Percentiles rank a stretch among this genome's conserved stretches.
These are phyloP conservation scores for Pocillopora grandis DNA, from an alignment of 92 coral and sea anemone species.

Conservation along the genomic window DNA sequence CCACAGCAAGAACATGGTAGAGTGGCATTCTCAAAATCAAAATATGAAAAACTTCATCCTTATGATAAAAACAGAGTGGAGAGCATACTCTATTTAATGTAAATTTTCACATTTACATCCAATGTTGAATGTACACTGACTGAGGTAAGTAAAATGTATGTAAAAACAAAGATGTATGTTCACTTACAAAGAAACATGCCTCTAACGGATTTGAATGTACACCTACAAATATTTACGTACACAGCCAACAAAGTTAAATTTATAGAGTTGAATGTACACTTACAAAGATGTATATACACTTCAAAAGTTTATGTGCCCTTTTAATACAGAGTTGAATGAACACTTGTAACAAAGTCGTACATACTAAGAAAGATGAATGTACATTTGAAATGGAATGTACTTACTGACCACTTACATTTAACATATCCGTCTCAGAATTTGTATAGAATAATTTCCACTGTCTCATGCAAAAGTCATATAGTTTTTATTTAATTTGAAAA, in stretches of 20 bases:
- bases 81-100: no score
- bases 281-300: no score
- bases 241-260: not conserved
- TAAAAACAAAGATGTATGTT: not conserved
- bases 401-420: no score
- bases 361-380: not conserved
- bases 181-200: not conserved
- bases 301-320: not conserved
- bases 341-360: slow-evolving; percentile 3
- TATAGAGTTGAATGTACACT: not conserved
- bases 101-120: not conserved
- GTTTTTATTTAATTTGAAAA: no score
- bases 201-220: not conserved
- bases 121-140: not conserved
- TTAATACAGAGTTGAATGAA: slow-evolving; percentile 4
- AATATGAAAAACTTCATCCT: no score
- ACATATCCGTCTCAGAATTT: not conserved
- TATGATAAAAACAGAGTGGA: no score
- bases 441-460: not conserved
- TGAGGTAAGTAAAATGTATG: not conserved
- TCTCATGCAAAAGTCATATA: no score
- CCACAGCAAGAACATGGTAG: no score
- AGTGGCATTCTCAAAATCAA: no score
- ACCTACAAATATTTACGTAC: not conserved
- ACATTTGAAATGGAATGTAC: not conserved